Base-by-base conservation (phyloP, 2,113 vertebrate species). In the Willisornis vidua region DNA sequence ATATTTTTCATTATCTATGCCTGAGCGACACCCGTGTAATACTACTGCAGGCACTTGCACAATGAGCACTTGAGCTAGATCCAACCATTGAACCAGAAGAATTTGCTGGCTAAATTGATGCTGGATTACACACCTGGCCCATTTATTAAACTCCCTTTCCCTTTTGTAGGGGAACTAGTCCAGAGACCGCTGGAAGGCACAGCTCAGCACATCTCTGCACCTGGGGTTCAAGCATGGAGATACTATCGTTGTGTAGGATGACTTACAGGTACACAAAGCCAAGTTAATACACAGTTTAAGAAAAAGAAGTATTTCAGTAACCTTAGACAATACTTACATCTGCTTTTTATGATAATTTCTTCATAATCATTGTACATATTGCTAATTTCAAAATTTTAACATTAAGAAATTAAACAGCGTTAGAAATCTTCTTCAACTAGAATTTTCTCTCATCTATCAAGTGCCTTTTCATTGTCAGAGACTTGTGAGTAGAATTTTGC, bases 21-120 rank as follows among this genome's bases (percentile, higher is more conserved):
- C 68, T 94, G 79, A 94, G 79, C 82, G 94, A 93, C 94, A 94
- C 87, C 81, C 39, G 6, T 87, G 94, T 94, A 96, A 95, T 95
- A 79, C 85, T 65, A 94, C 89, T 33, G 33, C 91, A 91, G 92
- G 87, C 95, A 93, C 68, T 84, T 46, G 1, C 88, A 96, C 94
- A 91, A 96, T 84, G 86, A 94, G 71, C 58, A 54, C 52, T 95
- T 90, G 93, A 96, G 95, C 87, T 78, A 76, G 95, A 93, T 96
- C 95, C 96, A 97, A 28, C 93, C 92, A 83, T 86, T 95, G 93
- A 76, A 91, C 83, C 82, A 95, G 92, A 94, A 95, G 96, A 94
- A 78, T 81, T 86, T 85, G 74, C 81, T 95, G 82, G 94, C 92
- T 95, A 97, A 91, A 89, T 92, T 91, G 78, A 72, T 94, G 87